phyloP scores from a whole-genome alignment of 1,140 invertebrate genomes.

The Lordiphosa mommai region DNA sequence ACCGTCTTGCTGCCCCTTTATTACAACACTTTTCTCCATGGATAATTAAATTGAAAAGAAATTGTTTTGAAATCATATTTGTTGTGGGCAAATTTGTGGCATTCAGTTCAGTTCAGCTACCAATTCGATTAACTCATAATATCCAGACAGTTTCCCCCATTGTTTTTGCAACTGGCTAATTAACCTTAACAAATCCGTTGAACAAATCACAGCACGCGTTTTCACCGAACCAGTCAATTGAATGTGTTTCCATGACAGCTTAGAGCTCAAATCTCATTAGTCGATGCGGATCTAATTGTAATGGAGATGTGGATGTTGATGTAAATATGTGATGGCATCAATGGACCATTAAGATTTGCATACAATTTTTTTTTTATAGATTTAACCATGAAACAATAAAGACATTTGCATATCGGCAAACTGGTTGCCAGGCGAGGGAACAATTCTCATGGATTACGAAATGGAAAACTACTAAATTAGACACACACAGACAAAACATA shows the following conservation, averaged over 20 bases:
- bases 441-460: constrained; percentile 58
- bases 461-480: constrained; percentile 74
- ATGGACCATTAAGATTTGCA: constrained; percentile 52
- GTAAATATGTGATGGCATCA: constrained; percentile 16
- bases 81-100: no score
- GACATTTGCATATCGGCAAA: constrained; percentile 50
- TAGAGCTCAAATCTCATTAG: constrained; percentile 11
- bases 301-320: constrained; percentile 32
- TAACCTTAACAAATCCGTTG: neutral
- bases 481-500: constrained; percentile 39
- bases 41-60: no score
- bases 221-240: constrained; percentile 5
- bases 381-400: constrained; percentile 56
- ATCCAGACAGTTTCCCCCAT: neutral
- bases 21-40: no score
- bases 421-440: constrained; percentile 27
- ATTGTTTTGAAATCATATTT: no score
- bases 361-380: constrained; percentile 41
- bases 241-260: neutral
- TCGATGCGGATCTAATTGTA: constrained; percentile 48
- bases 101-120: no score
- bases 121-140: no score
- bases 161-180: neutral
- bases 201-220: constrained; percentile 31
- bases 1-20: no score